Evolutionary conservation across 1,140 invertebrate species (phyloP).

Genomic region (Drosophila arawakana): DNA sequence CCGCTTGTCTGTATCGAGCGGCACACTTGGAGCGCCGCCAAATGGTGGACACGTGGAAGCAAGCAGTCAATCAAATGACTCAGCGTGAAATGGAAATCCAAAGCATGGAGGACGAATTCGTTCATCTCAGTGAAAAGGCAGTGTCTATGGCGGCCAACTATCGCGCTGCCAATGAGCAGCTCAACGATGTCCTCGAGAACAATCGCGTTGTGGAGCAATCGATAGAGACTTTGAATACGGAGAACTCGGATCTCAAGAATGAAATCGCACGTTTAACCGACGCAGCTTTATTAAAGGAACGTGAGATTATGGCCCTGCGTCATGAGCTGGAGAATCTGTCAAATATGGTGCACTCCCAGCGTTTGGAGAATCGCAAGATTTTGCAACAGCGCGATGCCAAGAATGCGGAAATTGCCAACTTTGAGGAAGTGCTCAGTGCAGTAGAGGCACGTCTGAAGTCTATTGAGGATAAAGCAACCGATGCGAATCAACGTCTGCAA

Average conservation of each 20-base stretch:
- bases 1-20: slow-evolving; percentile 71
- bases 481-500: slow-evolving; percentile 69
- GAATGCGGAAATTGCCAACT: slow-evolving; percentile 46
- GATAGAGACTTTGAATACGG: slow-evolving; percentile 68
- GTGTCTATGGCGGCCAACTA: slow-evolving; percentile 27
- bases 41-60: slow-evolving; percentile 83
- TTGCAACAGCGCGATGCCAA: slow-evolving; percentile 48
- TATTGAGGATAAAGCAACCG: slow-evolving; percentile 62
- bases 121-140: slow-evolving; percentile 25
- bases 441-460: slow-evolving; percentile 52
- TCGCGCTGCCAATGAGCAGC: slow-evolving; percentile 43
- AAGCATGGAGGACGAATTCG: slow-evolving; percentile 53
- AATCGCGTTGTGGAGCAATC: slow-evolving; percentile 69
- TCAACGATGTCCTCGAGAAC: slow-evolving; percentile 69
- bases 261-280: slow-evolving; percentile 61
- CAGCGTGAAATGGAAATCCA: slow-evolving; percentile 76
- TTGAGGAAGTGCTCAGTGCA: slow-evolving; percentile 43
- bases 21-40: slow-evolving; percentile 76
- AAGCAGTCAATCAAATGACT: slow-evolving; percentile 78
- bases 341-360: slow-evolving; percentile 66
- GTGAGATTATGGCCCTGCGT: slow-evolving; percentile 66
- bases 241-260: slow-evolving; percentile 69
- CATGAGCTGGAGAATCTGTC: slow-evolving; percentile 74
- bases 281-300: slow-evolving; percentile 57
- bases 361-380: slow-evolving; percentile 69